These are phyloP conservation scores for Drosophila pseudotakahashii DNA, from an alignment of 2,888 invertebrate genomes.

Conservation along the genomic window DNA sequence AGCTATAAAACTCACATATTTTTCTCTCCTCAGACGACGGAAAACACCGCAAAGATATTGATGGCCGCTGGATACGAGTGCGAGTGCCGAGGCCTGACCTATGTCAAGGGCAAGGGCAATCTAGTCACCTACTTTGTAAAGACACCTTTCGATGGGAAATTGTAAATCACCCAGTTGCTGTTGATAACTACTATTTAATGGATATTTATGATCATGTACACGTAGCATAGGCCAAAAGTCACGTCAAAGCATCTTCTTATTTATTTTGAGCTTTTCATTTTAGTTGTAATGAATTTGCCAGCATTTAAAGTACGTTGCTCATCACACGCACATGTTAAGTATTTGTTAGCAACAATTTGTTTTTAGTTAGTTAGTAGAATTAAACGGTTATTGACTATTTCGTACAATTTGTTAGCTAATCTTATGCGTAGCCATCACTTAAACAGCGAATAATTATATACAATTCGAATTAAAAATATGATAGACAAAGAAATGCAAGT, in stretches of 20 bases:
- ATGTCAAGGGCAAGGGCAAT: constrained; percentile 97
- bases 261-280: constrained; percentile 61
- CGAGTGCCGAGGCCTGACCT: constrained; percentile 95
- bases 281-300: constrained; percentile 53
- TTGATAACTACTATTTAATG: constrained; percentile 49
- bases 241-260: constrained; percentile 67
- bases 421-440: constrained; percentile 52
- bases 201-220: constrained; percentile 41
- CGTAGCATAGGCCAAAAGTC: constrained; percentile 39
- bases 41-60: constrained; percentile 92
- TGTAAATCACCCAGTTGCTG: constrained; percentile 70
- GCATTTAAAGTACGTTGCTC: constrained; percentile 68
- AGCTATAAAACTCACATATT: too few species aligned
- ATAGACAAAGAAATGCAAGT: constrained; percentile 54
- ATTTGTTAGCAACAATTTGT: constrained; percentile 41
- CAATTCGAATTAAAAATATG: constrained; percentile 41
- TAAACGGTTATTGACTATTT: constrained; percentile 45
- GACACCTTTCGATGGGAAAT: constrained; percentile 90
- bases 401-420: constrained; percentile 45
- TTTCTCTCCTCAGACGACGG: constrained; percentile 87
- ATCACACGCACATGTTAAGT: constrained; percentile 34
- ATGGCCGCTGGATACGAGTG: constrained; percentile 94
- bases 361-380: constrained; percentile 55
- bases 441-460: constrained; percentile 69
- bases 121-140: constrained; percentile 96